A percentile compares a stretch with the other conserved stretches of the same genome.
These are phyloP conservation scores for Eurytoma californica DNA, from an alignment of 2,888 invertebrate genomes.

Conservation along the genomic window DNA sequence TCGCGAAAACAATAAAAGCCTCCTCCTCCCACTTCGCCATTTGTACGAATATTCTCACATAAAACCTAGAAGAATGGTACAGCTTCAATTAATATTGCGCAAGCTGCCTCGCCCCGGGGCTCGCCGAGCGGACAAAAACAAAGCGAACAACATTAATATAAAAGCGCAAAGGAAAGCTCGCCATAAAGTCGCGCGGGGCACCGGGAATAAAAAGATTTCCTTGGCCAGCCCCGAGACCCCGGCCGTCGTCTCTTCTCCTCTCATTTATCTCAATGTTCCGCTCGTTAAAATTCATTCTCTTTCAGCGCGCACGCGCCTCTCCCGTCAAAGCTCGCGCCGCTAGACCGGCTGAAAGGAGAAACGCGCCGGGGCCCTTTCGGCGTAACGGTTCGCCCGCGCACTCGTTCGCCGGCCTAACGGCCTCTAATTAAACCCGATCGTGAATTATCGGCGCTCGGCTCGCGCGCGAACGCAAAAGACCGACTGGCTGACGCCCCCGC, in stretches of 20 bases:
- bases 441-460: slow-evolving; percentile 54
- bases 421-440: slow-evolving; percentile 61
- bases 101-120: background rate
- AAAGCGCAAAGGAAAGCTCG: background rate
- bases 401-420: slow-evolving; percentile 46
- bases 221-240: no score
- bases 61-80: background rate
- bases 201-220: slow-evolving; percentile 16
- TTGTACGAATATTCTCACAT: background rate
- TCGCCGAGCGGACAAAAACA: background rate
- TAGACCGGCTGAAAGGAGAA: background rate
- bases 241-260: slow-evolving; percentile 9
- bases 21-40: no score
- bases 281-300: slow-evolving; percentile 38
- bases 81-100: slow-evolving; percentile 37
- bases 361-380: slow-evolving; percentile 14
- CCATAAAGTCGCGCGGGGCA: background rate
- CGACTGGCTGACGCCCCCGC: background rate
- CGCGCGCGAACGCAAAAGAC: background rate
- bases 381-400: background rate
- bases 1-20: no score
- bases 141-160: slow-evolving; percentile 18
- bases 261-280: slow-evolving; percentile 36
- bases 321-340: background rate
- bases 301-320: background rate